Evolutionary conservation across 2,113 vertebrate species (phyloP).

Genomic region (Corvus cornix): DNA sequence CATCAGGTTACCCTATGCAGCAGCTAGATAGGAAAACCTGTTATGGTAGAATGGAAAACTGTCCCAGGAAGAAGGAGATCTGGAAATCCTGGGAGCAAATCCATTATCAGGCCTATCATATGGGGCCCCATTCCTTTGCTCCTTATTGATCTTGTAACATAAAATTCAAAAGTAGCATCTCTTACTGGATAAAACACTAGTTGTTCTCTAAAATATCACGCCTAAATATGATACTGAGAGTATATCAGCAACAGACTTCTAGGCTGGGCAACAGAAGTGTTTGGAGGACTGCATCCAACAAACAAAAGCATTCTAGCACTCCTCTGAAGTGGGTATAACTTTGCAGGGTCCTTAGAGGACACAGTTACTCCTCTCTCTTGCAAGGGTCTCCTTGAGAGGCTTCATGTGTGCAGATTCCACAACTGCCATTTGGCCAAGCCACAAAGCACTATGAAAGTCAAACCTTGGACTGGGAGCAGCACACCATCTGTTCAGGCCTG

Average conservation of each 20-base stretch:
- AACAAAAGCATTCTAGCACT: neutral
- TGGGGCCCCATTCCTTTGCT: neutral
- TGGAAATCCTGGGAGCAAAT: neutral
- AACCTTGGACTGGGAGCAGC: neutral
- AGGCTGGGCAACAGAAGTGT: neutral
- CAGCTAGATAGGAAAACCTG: neutral
- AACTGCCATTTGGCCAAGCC: neutral
- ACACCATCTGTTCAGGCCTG: slow-evolving; percentile 30
- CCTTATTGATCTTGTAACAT: neutral
- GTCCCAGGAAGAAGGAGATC: neutral
- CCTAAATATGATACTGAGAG: neutral
- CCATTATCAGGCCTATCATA: neutral
- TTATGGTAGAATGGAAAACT: neutral
- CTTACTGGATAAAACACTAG: neutral
- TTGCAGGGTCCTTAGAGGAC: neutral
- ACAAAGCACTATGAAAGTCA: neutral
- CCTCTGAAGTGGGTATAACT: neutral
- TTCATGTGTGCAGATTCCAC: neutral
- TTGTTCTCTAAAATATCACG: neutral
- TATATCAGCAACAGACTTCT: neutral
- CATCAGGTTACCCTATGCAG: neutral
- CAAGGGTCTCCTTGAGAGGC: neutral
- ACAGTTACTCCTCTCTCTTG: neutral
- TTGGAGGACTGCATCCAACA: neutral
- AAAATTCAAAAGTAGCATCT: neutral